Percentiles rank a stretch among this genome's conserved stretches.
Conservation (phyloP, 1,140 invertebrate species). For the Bactericera cockerelli region DNA sequence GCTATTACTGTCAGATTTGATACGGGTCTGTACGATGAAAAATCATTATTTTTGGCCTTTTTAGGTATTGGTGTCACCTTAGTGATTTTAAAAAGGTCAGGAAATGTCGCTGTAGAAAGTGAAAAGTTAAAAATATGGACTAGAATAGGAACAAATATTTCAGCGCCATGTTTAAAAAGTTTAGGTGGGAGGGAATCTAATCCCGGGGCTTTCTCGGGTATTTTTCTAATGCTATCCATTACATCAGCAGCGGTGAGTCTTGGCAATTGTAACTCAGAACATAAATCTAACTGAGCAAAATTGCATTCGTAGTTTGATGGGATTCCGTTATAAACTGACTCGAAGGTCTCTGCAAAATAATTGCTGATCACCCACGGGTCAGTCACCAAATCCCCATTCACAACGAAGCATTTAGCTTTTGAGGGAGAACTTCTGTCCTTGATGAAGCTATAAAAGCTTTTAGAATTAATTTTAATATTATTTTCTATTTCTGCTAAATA, state of each 20-base stretch:
- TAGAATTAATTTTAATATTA: not conserved
- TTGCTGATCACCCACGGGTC: not conserved
- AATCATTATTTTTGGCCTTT: not conserved
- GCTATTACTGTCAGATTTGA: not conserved
- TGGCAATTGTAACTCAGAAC: not conserved
- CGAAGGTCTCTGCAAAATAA: not conserved
- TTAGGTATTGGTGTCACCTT: slow-evolving; percentile 6
- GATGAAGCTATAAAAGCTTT: not conserved
- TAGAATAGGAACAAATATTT: not conserved
- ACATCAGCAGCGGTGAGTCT: not conserved
- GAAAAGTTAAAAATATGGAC: slow-evolving; percentile 6
- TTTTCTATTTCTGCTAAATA: not conserved
- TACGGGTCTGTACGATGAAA: not conserved
- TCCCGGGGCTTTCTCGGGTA: not conserved
- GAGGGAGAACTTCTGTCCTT: not conserved
- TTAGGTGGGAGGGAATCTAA: not conserved
- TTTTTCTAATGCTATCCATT: not conserved
- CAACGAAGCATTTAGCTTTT: not conserved
- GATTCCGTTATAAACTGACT: not conserved
- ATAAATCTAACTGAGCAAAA: not conserved
- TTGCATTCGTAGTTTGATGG: not conserved
- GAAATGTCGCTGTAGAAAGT: not conserved
- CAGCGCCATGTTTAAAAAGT: not conserved
- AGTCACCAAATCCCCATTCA: not conserved
- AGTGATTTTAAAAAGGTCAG: slow-evolving; percentile 1